Base-by-base conservation (phyloP, 2,888 invertebrate genomes). In the Amaurobius ferox region DNA sequence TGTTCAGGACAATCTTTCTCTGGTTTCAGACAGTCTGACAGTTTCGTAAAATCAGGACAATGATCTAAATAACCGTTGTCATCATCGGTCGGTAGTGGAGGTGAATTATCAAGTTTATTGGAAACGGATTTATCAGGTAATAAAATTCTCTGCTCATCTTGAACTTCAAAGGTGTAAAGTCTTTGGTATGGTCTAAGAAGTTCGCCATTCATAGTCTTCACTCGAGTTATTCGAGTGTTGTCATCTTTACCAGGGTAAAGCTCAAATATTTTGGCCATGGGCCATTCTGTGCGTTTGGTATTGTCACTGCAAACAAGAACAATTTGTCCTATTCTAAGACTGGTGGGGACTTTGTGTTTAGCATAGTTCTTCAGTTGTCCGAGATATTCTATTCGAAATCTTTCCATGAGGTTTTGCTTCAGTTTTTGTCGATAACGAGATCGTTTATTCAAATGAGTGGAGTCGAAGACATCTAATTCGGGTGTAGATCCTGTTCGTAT, bases 291-390 rank as follows among this genome's bases (percentile, higher is more conserved):
- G 32, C 68, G 9, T 35, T 68, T 66, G n/a, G 9, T 11, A 23
- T 68, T 39, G 16, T 68, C 68, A 68, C 23, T 68, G 1, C 68
- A 35, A n/a, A 39, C 26, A 39, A 39, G 68, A 68, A 39, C 68
- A 23, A 39, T 23, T 39, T 67, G 35, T 19, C 39, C 23, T 30
- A 67, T 39, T 39, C 32, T 39, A 39, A 68, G 39, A n/a, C 11
- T 35, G 26, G 68, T 23, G 19, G 39, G 68, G 39, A 35, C 7
- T 68, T 68, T 68, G 23, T 11, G 9, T 19, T 68, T 68, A 11
- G 68, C 19, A 6, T 68, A 23, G 29, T 39, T 6, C 39, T 68
- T 35, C 39, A 68, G 35, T 39, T 68, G 68, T 35, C 39, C 11
- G 0, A 68, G 39, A 35, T 68, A 68, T 39, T 39, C 39, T n/a